These are phyloP conservation scores for Rhabdophis nuchalis DNA, from an alignment of 2,797 vertebrate genomes.

Conservation along the genomic window DNA sequence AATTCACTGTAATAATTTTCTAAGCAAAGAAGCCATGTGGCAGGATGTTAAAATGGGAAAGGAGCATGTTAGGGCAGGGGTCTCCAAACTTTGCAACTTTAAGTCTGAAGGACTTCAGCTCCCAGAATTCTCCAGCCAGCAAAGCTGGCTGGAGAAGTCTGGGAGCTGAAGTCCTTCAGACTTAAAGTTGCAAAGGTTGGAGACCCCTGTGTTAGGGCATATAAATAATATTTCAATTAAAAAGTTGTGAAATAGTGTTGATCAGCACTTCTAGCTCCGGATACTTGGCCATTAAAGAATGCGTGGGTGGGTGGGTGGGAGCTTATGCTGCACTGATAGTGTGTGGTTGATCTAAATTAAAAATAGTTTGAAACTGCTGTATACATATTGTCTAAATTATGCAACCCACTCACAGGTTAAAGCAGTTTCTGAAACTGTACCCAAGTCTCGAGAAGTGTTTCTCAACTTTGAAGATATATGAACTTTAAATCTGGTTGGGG, in stretches of 20 bases:
- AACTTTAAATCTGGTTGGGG: neutral
- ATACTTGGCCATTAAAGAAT: conserved; percentile 6
- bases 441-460: neutral
- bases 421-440: neutral
- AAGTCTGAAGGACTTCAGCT: too few relatives aligned
- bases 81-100: too few relatives aligned
- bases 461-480: neutral
- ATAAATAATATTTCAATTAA: conserved; percentile 21
- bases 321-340: conserved; percentile 17
- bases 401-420: neutral
- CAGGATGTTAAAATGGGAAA: conserved; percentile 29
- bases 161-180: too few relatives aligned
- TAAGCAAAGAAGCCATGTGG: neutral
- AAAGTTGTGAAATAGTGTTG: neutral
- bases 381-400: neutral
- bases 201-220: neutral
- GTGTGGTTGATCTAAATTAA: neutral
- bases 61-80: neutral
- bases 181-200: too few relatives aligned
- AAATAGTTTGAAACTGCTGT: neutral
- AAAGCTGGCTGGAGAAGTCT: too few relatives aligned
- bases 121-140: too few relatives aligned
- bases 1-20: neutral
- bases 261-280: neutral
- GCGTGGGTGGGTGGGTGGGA: too few relatives aligned